These are phyloP conservation scores for Pocota personata DNA, from an alignment of 2,888 invertebrate genomes.

Conservation along the genomic window DNA sequence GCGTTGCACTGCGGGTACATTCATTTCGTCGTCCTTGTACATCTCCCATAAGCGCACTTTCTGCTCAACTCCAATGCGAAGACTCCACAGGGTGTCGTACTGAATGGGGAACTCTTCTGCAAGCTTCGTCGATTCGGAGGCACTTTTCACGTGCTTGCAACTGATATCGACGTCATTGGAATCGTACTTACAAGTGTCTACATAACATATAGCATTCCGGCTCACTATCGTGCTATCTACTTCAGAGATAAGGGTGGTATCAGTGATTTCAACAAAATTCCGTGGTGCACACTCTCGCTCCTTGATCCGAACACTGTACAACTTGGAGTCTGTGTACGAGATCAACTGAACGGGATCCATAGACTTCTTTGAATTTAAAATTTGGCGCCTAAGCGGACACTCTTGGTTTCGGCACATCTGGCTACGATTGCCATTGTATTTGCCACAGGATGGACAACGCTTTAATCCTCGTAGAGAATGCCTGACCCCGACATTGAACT, in stretches of 20 bases:
- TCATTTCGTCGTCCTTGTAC: constrained; percentile 77
- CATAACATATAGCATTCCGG: constrained; percentile 78
- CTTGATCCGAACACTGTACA: constrained; percentile 88
- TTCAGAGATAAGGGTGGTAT: constrained; percentile 81
- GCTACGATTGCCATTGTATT: constrained; percentile 89
- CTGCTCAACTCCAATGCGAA: constrained; percentile 79
- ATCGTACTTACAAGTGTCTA: constrained; percentile 78
- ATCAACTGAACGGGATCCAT: constrained; percentile 83
- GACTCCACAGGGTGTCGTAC: constrained; percentile 78
- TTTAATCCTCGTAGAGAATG: constrained; percentile 85
- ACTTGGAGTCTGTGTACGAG: constrained; percentile 85
- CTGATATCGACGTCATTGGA: constrained; percentile 74
- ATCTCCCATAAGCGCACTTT: constrained; percentile 79
- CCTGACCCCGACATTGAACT: constrained; percentile 51
- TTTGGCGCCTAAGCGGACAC: constrained; percentile 78
- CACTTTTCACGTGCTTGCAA: constrained; percentile 80
- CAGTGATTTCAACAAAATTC: constrained; percentile 88
- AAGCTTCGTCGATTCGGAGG: constrained; percentile 71
- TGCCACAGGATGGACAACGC: constrained; percentile 90
- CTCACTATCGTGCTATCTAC: constrained; percentile 79
- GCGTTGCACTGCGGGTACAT: constrained; percentile 79
- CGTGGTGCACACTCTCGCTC: constrained; percentile 88
- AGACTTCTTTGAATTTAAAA: constrained; percentile 74
- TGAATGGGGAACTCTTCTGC: constrained; percentile 78
- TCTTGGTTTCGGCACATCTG: constrained; percentile 77